Base-by-base conservation (phyloP, 1,140 invertebrate species). In the Ceratosolen fusciceps region DNA sequence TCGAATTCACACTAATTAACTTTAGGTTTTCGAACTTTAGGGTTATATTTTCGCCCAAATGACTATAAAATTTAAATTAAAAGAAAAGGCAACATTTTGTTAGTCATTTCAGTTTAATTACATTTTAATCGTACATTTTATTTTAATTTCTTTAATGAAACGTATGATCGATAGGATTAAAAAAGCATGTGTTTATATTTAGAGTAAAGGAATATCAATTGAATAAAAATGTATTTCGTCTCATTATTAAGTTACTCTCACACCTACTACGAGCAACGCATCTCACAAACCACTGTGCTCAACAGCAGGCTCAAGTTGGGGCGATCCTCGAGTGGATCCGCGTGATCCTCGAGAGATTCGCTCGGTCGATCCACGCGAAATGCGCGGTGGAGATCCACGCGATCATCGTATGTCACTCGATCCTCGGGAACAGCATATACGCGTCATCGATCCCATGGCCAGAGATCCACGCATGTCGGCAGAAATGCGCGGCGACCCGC, bases 401-500 rank as follows among this genome's bases (percentile, higher is more conserved):
- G 92, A 92, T 31, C 92, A 93, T 74, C 90, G 90, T 16, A 91
- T 92, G 82, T 90, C 89, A 0, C 84, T 94, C 71, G 93, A 94
- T 89, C 93, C 93, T 19, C 87, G 93, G 19, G 93, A 94, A 82
- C 93, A 94, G 82, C 93, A 94, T 81, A 92, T 94, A 89, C 89
- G 94, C 82, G 90, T 91, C 0, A 90, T 91, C 85, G 91, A 92
- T 80, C 90, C 91, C 16, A 91, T 92, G 86, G 88, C 88, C 52
- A 90, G 91, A 14, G 92, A 91, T 83, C 91, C 90, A 24, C 90
- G 92, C 49, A 74, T 81, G 74, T 74, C 74, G 0, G 78, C 89
- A 71, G 90, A 91, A 75, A 91, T 94, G 87, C 92, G 94, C 67
- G 94, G 94, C 9, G 94, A 94, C 88, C 93, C 93, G 0, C 91